Evolutionary conservation across 2,113 vertebrate species (phyloP), one percentile per base, ranked within the genome.

Genomic region (Cebus imitator): DNA sequence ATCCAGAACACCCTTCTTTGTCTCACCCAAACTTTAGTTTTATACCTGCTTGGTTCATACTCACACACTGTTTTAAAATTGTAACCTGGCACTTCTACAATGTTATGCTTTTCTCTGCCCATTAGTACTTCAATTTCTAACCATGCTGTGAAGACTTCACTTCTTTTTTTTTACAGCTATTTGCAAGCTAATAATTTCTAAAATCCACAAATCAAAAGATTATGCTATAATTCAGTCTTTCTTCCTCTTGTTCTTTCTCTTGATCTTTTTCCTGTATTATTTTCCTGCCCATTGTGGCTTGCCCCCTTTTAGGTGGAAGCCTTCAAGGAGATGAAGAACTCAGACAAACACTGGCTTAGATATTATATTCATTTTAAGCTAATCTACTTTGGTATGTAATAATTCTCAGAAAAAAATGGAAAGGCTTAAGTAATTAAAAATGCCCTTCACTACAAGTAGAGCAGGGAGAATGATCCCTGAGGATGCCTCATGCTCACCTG

Each of bases 401-500:
- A 92, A 93, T 85, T 93, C 72, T 95, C 64, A 87, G 75, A 52
- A 91, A 98, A 92, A 82, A 76, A 58, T 35, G 5, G 23, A 92
- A 92, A 84, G 61, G 17, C 43, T 92, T 89, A 45, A 91, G 72
- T 95, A 94, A 96, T 95, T 97, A 91, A 87, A 97, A 94, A 94
- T 85, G 37, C n/a, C 88, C 93, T 94, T 96, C 55, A n/a, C 43
- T 85, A 40, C 40, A 91, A 75, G 76, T 16, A 81, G 35, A 96
- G 11, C 58, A 91, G 32, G 73, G 27, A 93, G 32, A 30, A 86
- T 83, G 45, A 79, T 79, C 88, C 68, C 94, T 85, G 89, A 92
- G 61, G 93, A 82, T 45, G 40, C 11, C 52, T 90, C 48, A 21
- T 75, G 45, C n/a, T 98, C 73, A 97, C 81, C 93, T 94, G 14